These are phyloP conservation scores for Antennarius striatus DNA, from an alignment of 2,113 vertebrate genomes.

Conservation along the genomic window DNA sequence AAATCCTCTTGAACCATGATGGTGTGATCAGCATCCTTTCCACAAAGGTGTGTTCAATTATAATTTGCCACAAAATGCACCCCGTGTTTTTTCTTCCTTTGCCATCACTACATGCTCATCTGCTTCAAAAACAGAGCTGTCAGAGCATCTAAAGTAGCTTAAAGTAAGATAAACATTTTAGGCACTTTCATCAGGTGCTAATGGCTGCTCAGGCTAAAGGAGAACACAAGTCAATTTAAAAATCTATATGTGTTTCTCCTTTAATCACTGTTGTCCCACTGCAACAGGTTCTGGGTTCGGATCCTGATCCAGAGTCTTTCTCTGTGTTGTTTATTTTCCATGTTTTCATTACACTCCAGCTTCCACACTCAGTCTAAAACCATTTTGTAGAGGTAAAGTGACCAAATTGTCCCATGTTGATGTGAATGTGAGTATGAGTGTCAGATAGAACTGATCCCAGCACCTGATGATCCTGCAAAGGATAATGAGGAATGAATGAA, in stretches of 20 bases:
- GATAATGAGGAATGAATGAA: too few species aligned
- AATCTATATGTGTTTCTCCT: constrained; percentile 62
- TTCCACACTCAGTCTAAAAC: too few species aligned
- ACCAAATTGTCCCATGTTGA: too few species aligned
- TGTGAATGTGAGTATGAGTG: too few species aligned
- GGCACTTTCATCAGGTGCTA: constrained; percentile 56
- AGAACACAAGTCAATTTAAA: constrained; percentile 58
- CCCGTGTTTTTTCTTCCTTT: constrained; percentile 16
- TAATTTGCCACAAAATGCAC: constrained; percentile 23
- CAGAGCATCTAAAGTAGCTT: constrained; percentile 43
- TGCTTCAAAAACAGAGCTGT: constrained; percentile 47
- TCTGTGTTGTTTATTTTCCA: too few species aligned
- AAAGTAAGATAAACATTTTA: constrained; percentile 62
- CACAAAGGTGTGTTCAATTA: constrained; percentile 23
- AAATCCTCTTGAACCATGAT: constrained; percentile 34
- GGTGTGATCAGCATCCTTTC: constrained; percentile 27
- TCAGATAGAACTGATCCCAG: too few species aligned
- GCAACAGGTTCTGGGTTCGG: not conserved
- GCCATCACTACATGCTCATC: constrained; percentile 19
- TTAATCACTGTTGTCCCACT: constrained; percentile 40
- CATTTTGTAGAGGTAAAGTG: too few species aligned
- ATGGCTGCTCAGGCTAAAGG: constrained; percentile 52
- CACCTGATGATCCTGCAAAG: too few species aligned
- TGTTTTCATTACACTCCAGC: too few species aligned
- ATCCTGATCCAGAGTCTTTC: too few species aligned